A percentile compares a stretch with the other conserved stretches of the same genome.
These are phyloP conservation scores for Apamea monoglypha DNA, from an alignment of 2,888 invertebrate species.

Conservation along the genomic window DNA sequence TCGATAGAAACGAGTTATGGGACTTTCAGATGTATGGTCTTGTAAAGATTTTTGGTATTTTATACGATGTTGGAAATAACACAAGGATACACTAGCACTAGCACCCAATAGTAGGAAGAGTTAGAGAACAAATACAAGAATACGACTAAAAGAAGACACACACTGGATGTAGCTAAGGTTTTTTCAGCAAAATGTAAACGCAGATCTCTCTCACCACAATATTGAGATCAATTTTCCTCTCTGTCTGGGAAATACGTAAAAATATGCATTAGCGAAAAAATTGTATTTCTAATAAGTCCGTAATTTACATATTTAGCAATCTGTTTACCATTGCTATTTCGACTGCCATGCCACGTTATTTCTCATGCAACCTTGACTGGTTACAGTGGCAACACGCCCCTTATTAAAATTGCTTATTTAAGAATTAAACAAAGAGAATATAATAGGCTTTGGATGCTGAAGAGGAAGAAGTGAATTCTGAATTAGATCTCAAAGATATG, in stretches of 20 bases:
- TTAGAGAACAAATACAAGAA: neutral
- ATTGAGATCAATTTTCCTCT: slow-evolving; percentile 34
- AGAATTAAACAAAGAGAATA: neutral
- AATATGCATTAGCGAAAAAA: slow-evolving; percentile 31
- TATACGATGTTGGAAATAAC: slow-evolving; percentile 2
- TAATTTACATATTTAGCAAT: slow-evolving; percentile 31
- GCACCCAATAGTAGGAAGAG: neutral
- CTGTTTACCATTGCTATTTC: slow-evolving; percentile 27
- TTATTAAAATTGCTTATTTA: neutral
- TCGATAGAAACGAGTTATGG: slow-evolving; percentile 62
- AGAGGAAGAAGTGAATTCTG: neutral
- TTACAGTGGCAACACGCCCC: neutral
- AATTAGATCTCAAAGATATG: neutral
- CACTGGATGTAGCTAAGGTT: neutral
- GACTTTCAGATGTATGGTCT: slow-evolving; percentile 51
- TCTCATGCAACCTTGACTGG: slow-evolving; percentile 15
- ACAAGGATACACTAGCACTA: neutral
- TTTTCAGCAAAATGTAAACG: neutral
- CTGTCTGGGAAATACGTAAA: slow-evolving; percentile 23
- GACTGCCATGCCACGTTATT: slow-evolving; percentile 12
- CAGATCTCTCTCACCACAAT: neutral
- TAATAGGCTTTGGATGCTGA: neutral
- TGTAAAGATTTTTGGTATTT: slow-evolving; percentile 24
- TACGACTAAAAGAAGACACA: neutral
- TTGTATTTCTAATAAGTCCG: slow-evolving; percentile 9